Percentiles rank a stretch among this genome's conserved stretches.
phyloP scores from a whole-genome alignment of 2,888 invertebrate genomes.

The Gandaritis pyraliata region DNA sequence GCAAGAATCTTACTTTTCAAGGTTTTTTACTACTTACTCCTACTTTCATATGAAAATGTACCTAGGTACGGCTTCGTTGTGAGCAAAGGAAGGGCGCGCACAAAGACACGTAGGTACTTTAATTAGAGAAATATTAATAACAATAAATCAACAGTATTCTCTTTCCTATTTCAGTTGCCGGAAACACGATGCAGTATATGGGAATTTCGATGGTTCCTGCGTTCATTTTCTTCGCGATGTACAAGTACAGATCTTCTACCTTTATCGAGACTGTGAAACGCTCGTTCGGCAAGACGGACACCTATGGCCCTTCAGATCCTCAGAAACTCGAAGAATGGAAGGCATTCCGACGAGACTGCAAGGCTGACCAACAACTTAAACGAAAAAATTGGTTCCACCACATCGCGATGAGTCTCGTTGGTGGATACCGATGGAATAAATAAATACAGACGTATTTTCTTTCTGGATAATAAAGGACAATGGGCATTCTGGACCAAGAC shows the following conservation, averaged over 20 bases:
- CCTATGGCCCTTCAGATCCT: constrained; percentile 81
- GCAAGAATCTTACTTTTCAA: too few species aligned
- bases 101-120: too few species aligned
- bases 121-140: neutral
- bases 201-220: constrained; percentile 73
- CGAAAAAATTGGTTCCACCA: constrained; percentile 72
- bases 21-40: neutral
- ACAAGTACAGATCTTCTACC: constrained; percentile 64
- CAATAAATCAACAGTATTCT: neutral
- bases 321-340: constrained; percentile 83
- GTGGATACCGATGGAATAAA: constrained; percentile 60
- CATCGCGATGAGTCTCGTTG: constrained; percentile 61
- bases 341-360: constrained; percentile 79
- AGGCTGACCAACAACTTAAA: constrained; percentile 61
- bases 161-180: constrained; percentile 65
- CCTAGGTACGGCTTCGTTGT: neutral
- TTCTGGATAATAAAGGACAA: constrained; percentile 35
- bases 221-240: constrained; percentile 63
- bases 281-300: constrained; percentile 73
- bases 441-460: constrained; percentile 29
- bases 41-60: too few species aligned
- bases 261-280: constrained; percentile 70
- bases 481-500: too few species aligned
- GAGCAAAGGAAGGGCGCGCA: too few species aligned
- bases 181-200: constrained; percentile 65